Base-by-base conservation (phyloP, 2,888 invertebrate species). In the Harpalus rufipes region DNA sequence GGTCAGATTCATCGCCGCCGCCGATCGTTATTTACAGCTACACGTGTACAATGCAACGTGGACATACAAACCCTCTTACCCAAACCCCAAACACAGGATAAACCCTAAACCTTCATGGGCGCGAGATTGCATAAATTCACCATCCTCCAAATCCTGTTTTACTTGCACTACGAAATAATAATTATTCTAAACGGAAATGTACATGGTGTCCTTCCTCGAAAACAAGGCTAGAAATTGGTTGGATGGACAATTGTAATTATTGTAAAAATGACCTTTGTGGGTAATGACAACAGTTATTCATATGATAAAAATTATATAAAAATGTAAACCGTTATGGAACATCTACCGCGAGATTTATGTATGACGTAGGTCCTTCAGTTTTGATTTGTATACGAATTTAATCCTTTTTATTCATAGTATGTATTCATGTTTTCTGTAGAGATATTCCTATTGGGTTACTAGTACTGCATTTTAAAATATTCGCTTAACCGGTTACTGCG, bases 1-100 rank as follows among this genome's bases (percentile, higher is more conserved):
- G 85, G 84, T 78, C 85, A 81, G 82, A 85, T 86, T 86, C 85
- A 85, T 79, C 80, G 85, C 72, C 18, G 68, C 16, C 86, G 85
- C 81, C 72, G 72, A 74, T 74, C 72, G 72, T 74, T 74, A 74
- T 74, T 44, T 74, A 74, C 72, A 74, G 44, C 72, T 74, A 74
- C 72, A 74, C 72, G 72, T 74, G 72, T 74, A 74, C 72, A 51
- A 32, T 78, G 78, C 56, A 76, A 76, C 76, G 76, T 44, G 21
- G 76, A 21, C 51, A 32, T 32, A 58, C 58, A 78, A 16, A 32
- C 78, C 56, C 56, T 56, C 68, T 39, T 39, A n/a, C 41, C 39
- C 16, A 16, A 68, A 14, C 32, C 72, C 51, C 44, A 0, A 41
- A 41, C 14, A 44, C 10, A 18, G 72, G 44, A 41, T 74, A 68